Base-by-base conservation (phyloP, 1,140 invertebrate species). In the Anastrepha obliqua region DNA sequence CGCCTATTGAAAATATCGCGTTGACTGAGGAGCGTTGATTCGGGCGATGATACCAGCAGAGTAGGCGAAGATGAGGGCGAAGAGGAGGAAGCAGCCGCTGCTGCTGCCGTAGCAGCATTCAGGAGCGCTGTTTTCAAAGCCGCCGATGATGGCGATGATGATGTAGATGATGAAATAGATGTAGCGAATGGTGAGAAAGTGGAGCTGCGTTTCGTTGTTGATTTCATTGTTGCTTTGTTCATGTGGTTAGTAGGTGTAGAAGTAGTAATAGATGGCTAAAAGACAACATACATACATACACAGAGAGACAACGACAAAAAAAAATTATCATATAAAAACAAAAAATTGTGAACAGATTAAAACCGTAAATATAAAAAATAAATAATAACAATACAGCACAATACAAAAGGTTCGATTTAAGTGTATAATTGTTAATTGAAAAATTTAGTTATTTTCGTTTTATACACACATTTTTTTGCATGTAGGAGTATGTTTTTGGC, bases 281-380 rank as follows among this genome's bases (percentile, higher is more conserved):
- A 67, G 29, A 81, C 47, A 29, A 81, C 47, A 81, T 7, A 78
- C 44, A 51, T 51, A 78, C 70, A 81, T 51, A 81, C 44, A 51
- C 17, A 87, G 47, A 85, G 58, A 89, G 74, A 89, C 86, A 62
- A 85, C 20, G 90, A 90, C 88, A 89, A 44, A 88, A 89, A 44
- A 88, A 91, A 89, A 90, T 87, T 89, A 89, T 90, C 88, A 81
- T 3, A 20, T 17, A 42, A 55, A 42, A 55, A 67, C 20, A 67
- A 67, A 74, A 17, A 62, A 51, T 20, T 11, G 64, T 11, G 13
- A 39, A 74, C 1, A 39, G 17, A 47, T 74, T 74, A 44, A 17
- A 44, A 17, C 3, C 15, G 20, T 74, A 44, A 70, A 3, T 1
- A 42, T 42, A 39, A 44, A 13, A 15, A 44, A 4, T 62, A 62